A percentile compares a stretch with the other conserved stretches of the same genome.
Evolutionary conservation across 2,797 vertebrate genomes (phyloP).

Genomic region (Acomys russatus): DNA sequence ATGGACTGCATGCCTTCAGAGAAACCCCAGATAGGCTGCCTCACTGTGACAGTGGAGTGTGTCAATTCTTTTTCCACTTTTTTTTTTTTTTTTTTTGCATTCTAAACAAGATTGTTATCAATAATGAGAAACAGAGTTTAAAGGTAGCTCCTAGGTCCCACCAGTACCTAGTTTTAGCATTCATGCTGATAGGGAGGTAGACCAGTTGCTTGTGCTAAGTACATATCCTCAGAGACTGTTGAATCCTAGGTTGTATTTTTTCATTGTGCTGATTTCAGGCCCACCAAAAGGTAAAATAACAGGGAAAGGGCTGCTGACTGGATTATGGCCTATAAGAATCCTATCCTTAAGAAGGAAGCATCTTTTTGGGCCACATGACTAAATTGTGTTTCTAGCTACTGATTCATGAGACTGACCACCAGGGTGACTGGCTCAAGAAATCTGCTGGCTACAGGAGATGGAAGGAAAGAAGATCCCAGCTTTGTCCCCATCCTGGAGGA

Average conservation of each 20-base stretch:
- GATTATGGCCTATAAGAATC: slow-evolving; percentile 30
- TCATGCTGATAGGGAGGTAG: neutral
- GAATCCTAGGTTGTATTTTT: neutral
- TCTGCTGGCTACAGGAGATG: slow-evolving; percentile 10
- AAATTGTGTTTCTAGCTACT: slow-evolving; percentile 74
- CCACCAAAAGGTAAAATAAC: neutral
- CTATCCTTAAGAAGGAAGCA: slow-evolving; percentile 51
- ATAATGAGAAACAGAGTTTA: neutral
- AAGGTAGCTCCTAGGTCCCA: neutral
- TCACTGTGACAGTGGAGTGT: neutral
- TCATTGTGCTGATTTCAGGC: neutral
- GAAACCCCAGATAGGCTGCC: neutral
- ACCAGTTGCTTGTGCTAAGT: neutral
- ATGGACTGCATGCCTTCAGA: neutral
- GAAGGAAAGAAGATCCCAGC: slow-evolving; percentile 36
- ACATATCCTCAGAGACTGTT: neutral
- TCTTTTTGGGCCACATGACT: slow-evolving; percentile 76
- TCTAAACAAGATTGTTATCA: neutral
- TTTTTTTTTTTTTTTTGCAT: neutral
- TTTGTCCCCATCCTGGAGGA: slow-evolving; percentile 5
- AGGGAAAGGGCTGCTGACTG: neutral
- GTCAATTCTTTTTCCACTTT: neutral
- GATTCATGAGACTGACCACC: slow-evolving; percentile 56
- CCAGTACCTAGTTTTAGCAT: neutral
- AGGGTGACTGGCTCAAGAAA: slow-evolving; percentile 42